A percentile compares a stretch with the other conserved stretches of the same genome.
Evolutionary conservation across 2,113 vertebrate genomes (phyloP).

Genomic region (Sprattus sprattus): DNA sequence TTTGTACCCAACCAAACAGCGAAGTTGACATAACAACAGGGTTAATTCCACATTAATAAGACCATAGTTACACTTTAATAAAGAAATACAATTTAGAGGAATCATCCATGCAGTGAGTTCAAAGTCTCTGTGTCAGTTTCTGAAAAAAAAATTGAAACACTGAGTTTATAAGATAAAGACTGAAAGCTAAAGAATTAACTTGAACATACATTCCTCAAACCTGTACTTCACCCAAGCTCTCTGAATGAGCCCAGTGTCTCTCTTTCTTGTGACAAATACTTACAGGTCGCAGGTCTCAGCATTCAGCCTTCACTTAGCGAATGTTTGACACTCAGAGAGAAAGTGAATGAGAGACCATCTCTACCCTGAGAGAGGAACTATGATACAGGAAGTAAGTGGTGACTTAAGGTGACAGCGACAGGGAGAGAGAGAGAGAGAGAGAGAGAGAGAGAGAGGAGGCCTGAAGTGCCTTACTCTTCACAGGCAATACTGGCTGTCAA

Average conservation of each 20-base stretch:
- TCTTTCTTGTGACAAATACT: not conserved
- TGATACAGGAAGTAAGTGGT: slow-evolving; percentile 9
- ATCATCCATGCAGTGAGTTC: not conserved
- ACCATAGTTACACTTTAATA: not conserved
- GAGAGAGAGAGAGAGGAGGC: not conserved
- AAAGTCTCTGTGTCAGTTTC: not conserved
- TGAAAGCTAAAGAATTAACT: not conserved
- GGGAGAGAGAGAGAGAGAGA: not conserved
- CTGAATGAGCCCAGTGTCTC: not conserved
- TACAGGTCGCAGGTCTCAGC: not conserved
- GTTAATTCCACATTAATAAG: not conserved
- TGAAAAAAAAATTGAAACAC: not conserved
- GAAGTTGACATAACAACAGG: not conserved
- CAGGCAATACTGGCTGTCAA: not conserved
- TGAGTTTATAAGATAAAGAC: not conserved
- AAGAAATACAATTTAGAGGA: not conserved
- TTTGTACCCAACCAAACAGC: not conserved
- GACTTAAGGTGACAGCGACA: not conserved
- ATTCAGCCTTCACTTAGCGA: not conserved
- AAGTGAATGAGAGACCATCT: not conserved
- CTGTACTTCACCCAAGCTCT: not conserved
- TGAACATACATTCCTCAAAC: not conserved
- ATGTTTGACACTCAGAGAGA: not conserved
- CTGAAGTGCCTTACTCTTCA: not conserved
- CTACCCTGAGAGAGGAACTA: not conserved